phyloP scores from a whole-genome alignment of 2,888 invertebrate genomes.

The Macaria liturata region DNA sequence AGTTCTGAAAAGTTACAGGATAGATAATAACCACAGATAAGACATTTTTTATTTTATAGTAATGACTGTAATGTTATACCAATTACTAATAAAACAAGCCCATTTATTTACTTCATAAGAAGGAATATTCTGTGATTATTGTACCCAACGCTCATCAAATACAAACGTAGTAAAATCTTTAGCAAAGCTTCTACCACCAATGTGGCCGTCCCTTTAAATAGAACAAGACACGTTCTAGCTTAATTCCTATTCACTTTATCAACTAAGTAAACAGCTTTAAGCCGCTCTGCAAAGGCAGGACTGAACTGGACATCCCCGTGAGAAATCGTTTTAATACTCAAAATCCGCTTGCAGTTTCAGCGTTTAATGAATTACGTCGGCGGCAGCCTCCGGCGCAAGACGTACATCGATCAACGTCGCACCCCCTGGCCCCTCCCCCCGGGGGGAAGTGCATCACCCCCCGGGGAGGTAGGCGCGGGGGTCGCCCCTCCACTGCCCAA shows the following conservation, averaged over 20 bases:
- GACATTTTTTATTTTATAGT: no score
- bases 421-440: constrained; percentile 48
- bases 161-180: no score
- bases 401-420: constrained; percentile 86
- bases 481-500: constrained; percentile 74
- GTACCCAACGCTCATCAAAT: no score
- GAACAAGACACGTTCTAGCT: constrained; percentile 47
- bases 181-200: constrained; percentile 24
- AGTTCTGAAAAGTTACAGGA: background rate
- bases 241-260: constrained; percentile 68
- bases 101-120: no score
- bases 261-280: constrained; percentile 61
- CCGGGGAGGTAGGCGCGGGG: constrained; percentile 62
- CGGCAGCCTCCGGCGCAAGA: constrained; percentile 85
- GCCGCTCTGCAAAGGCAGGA: constrained; percentile 61
- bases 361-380: constrained; percentile 84
- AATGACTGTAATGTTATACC: no score
- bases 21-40: no score
- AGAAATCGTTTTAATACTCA: constrained; percentile 83
- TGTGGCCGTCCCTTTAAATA: constrained; percentile 37
- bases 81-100: no score
- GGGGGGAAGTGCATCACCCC: constrained; percentile 39
- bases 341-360: constrained; percentile 82
- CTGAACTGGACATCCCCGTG: constrained; percentile 75
- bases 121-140: no score